Conservation (phyloP, 2,888 invertebrate genomes). For the Suillia variegata region DNA sequence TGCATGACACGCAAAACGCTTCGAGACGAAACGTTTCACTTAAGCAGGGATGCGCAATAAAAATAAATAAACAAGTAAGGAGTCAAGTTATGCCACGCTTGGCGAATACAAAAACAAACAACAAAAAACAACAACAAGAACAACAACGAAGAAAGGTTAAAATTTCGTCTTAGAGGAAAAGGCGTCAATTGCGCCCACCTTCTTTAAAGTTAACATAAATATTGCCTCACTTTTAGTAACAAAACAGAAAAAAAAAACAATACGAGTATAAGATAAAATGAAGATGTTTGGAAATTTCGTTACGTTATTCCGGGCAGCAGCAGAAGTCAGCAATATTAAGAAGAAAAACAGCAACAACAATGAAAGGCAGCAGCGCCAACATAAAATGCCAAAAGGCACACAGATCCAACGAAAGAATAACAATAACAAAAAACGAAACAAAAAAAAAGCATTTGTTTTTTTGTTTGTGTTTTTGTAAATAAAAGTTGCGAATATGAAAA, state of each 20-base stretch:
- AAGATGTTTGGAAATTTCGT: no score
- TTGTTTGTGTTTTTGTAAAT: not conserved
- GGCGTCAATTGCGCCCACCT: not conserved
- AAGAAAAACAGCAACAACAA: not conserved
- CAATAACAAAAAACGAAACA: slow-evolving; percentile 7
- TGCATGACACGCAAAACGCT: not conserved
- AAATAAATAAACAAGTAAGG: not conserved
- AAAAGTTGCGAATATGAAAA: no score
- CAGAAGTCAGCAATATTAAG: no score
- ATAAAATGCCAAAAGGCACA: not conserved
- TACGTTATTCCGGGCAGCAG: no score
- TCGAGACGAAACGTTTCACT: not conserved
- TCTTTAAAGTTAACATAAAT: not conserved
- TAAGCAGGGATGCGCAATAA: not conserved
- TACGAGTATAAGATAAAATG: not conserved
- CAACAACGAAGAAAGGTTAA: no score
- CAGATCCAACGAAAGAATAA: no score
- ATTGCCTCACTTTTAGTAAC: not conserved
- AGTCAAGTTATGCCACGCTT: not conserved
- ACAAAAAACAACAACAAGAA: no score
- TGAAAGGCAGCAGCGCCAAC: not conserved
- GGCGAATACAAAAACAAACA: not conserved
- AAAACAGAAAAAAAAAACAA: not conserved
- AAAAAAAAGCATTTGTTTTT: no score
- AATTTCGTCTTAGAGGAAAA: not conserved